Percentiles rank a stretch among this genome's conserved stretches.
These are phyloP conservation scores for Hippocampus barbouri DNA, from an alignment of 2,113 vertebrate species.

Conservation along the genomic window DNA sequence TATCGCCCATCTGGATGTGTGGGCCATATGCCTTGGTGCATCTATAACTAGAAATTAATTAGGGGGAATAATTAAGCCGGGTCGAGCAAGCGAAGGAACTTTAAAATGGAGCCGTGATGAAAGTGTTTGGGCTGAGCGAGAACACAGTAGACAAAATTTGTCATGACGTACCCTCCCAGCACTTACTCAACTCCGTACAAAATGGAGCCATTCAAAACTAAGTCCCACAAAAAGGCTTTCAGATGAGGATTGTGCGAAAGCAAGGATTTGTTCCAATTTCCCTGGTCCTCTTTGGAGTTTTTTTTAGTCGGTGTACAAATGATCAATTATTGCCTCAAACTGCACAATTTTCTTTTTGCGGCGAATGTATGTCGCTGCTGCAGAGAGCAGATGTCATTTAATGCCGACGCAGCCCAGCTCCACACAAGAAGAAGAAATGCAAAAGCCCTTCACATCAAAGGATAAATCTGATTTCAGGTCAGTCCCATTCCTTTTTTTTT, in stretches of 20 bases:
- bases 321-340: neutral
- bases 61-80: constrained; percentile 24
- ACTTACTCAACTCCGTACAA: too few relatives aligned
- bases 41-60: constrained; percentile 36
- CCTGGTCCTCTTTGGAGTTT: too few relatives aligned
- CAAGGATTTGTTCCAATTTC: too few relatives aligned
- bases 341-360: neutral
- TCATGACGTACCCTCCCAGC: too few relatives aligned
- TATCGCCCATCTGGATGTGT: neutral
- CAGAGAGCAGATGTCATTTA: constrained; percentile 29
- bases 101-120: constrained; percentile 29
- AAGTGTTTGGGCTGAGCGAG: neutral
- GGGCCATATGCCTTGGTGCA: neutral
- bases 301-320: too few relatives aligned
- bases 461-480: constrained; percentile 38
- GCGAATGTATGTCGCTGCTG: constrained; percentile 31
- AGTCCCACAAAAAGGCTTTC: too few relatives aligned
- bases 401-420: constrained; percentile 49
- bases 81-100: constrained; percentile 16
- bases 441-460: constrained; percentile 44
- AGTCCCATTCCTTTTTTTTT: constrained; percentile 29
- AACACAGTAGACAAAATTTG: neutral
- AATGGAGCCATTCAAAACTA: too few relatives aligned
- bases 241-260: too few relatives aligned
- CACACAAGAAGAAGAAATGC: constrained; percentile 50